These are phyloP conservation scores for Drosophila burlai DNA, from an alignment of 1,140 invertebrate species.

Conservation along the genomic window DNA sequence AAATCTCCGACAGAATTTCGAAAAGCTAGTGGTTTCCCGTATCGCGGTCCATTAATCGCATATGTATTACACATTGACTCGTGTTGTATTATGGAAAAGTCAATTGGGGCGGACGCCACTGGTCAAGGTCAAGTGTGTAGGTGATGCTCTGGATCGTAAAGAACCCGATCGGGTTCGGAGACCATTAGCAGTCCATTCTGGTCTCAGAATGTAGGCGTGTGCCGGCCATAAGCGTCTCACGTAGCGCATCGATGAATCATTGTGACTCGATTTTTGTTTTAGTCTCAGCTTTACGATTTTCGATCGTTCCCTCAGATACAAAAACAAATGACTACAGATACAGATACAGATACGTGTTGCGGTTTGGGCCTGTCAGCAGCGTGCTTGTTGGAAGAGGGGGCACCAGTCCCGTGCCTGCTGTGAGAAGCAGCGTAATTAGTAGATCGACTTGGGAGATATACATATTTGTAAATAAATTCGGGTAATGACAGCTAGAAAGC, in stretches of 20 bases:
- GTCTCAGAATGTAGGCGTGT: conserved; percentile 40
- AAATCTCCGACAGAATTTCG: conserved; percentile 25
- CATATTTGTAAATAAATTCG: conserved; percentile 25
- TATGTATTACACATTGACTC: conserved; percentile 30
- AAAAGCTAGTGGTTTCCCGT: conserved; percentile 7
- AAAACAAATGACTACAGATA: conserved; percentile 21
- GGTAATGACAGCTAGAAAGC: not conserved
- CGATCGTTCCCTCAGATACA: conserved; percentile 50
- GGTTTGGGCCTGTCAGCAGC: conserved; percentile 13
- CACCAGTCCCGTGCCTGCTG: conserved; percentile 13
- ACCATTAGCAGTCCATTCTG: conserved; percentile 57
- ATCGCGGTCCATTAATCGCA: conserved; percentile 41
- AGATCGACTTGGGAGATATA: conserved; percentile 31
- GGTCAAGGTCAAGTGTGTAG: conserved; percentile 49
- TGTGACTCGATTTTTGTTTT: conserved; percentile 46
- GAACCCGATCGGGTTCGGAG: conserved; percentile 34
- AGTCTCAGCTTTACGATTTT: conserved; percentile 32
- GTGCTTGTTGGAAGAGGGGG: not conserved
- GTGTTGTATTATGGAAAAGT: conserved; percentile 33
- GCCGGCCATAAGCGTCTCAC: conserved; percentile 40
- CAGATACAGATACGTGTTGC: conserved; percentile 19
- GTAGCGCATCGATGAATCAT: conserved; percentile 62
- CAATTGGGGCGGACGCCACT: conserved; percentile 44
- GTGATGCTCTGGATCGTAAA: conserved; percentile 17
- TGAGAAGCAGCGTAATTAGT: conserved; percentile 39